Percentiles rank a stretch among this genome's conserved stretches.
These are phyloP conservation scores for Dicroscelio sp. DNA, from an alignment of 2,888 invertebrate genomes.

Conservation along the genomic window DNA sequence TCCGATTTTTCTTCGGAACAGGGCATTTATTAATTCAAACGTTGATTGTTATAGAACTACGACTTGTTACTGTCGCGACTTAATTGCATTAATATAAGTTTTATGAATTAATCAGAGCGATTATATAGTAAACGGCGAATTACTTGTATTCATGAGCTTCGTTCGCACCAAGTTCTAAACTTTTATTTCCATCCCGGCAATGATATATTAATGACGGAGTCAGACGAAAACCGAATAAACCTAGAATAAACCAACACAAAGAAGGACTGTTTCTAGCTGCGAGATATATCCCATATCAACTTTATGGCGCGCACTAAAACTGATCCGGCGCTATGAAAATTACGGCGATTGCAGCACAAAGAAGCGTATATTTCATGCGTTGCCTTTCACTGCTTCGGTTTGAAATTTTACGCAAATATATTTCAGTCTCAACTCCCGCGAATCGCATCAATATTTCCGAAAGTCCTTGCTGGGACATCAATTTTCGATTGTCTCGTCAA, in stretches of 20 bases:
- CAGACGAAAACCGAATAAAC: slow-evolving; percentile 57
- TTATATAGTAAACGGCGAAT: neutral
- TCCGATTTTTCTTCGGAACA: slow-evolving; percentile 15
- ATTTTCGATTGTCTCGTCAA: slow-evolving; percentile 19
- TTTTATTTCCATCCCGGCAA: slow-evolving; percentile 49
- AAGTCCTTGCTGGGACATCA: neutral
- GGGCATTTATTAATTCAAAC: slow-evolving; percentile 38
- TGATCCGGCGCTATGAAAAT: slow-evolving; percentile 61
- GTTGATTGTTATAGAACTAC: slow-evolving; percentile 32
- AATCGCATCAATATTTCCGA: slow-evolving; percentile 8
- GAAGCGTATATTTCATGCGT: slow-evolving; percentile 40
- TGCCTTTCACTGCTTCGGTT: slow-evolving; percentile 38
- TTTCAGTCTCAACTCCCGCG: slow-evolving; percentile 1
- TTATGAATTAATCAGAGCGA: neutral
- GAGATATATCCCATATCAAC: slow-evolving; percentile 55
- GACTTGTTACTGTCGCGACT: slow-evolving; percentile 28
- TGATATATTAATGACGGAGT: slow-evolving; percentile 53
- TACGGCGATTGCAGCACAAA: slow-evolving; percentile 51
- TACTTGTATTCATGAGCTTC: slow-evolving; percentile 44
- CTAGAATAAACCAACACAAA: slow-evolving; percentile 54
- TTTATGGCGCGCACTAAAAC: slow-evolving; percentile 61
- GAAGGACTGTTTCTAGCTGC: slow-evolving; percentile 31
- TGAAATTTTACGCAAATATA: slow-evolving; percentile 35
- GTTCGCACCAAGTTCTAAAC: slow-evolving; percentile 35
- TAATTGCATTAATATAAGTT: neutral